Evolutionary conservation across 1,140 invertebrate genomes (phyloP).

Genomic region (Drosophila saltans): DNA sequence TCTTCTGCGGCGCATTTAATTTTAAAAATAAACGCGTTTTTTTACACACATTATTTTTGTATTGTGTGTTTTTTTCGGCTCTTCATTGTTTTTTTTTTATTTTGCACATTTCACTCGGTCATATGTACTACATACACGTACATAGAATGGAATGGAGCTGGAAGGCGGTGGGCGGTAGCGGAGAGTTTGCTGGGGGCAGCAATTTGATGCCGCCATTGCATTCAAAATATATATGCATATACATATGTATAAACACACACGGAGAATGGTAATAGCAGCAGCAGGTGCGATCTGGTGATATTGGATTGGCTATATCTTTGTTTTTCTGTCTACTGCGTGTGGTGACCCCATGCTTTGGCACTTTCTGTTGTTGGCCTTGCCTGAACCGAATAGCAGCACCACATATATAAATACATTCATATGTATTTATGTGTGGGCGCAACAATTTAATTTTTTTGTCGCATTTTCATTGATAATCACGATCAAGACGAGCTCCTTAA

Average conservation of each 20-base stretch:
- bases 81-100: constrained; percentile 8
- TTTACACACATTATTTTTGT: constrained; percentile 12
- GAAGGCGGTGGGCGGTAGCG: constrained; percentile 20
- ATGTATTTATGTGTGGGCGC: constrained; percentile 47
- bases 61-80: background rate
- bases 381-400: constrained; percentile 4
- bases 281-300: constrained; percentile 10
- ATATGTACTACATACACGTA: background rate
- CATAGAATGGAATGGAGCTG: constrained; percentile 20
- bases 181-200: constrained; percentile 3
- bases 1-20: constrained; percentile 43
- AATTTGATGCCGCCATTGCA: constrained; percentile 41
- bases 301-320: background rate
- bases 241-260: background rate
- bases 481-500: background rate
- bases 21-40: constrained; percentile 52
- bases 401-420: background rate
- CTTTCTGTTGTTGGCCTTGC: constrained; percentile 58
- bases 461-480: constrained; percentile 1
- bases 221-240: background rate
- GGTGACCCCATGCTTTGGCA: constrained; percentile 48
- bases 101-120: constrained; percentile 35
- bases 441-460: constrained; percentile 29
- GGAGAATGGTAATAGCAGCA: constrained; percentile 1
- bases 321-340: constrained; percentile 10